These are phyloP conservation scores for Pomacea maculata DNA, from an alignment of 1,140 invertebrate species.

Conservation along the genomic window DNA sequence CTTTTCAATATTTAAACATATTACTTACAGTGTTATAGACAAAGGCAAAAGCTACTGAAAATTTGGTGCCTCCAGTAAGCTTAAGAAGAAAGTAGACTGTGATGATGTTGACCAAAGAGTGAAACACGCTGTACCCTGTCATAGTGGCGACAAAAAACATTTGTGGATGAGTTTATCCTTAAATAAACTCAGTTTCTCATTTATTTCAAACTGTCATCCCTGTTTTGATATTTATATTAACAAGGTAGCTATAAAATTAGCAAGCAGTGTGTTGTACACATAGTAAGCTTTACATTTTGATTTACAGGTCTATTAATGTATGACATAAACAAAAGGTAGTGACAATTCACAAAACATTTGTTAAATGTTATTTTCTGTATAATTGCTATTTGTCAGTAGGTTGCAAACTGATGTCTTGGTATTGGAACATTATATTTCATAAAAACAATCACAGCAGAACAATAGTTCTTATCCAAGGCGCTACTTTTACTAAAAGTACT, in stretches of 20 bases:
- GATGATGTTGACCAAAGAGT: constrained; percentile 76
- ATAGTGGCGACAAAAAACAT: not conserved
- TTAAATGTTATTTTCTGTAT: no score
- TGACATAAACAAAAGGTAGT: no score
- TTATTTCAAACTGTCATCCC: no score
- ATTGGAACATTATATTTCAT: not conserved
- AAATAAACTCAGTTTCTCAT: no score
- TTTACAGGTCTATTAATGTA: no score
- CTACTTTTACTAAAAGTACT: not conserved
- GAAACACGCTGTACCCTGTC: constrained; percentile 71
- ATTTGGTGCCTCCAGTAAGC: constrained; percentile 70
- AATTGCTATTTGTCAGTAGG: not conserved
- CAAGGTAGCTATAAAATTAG: no score
- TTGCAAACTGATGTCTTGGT: not conserved
- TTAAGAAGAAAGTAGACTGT: constrained; percentile 75
- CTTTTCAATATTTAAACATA: constrained; percentile 6
- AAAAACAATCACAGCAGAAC: not conserved
- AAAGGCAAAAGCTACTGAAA: constrained; percentile 76
- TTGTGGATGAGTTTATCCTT: no score
- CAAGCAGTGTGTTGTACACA: no score
- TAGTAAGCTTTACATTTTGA: no score
- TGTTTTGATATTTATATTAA: no score
- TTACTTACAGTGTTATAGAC: constrained; percentile 74
- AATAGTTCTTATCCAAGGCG: not conserved
- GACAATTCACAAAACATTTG: no score